Evolutionary conservation across 2,888 invertebrate genomes (phyloP), one percentile per base, ranked within the genome.

Genomic region (Troides oblongomaculatus): DNA sequence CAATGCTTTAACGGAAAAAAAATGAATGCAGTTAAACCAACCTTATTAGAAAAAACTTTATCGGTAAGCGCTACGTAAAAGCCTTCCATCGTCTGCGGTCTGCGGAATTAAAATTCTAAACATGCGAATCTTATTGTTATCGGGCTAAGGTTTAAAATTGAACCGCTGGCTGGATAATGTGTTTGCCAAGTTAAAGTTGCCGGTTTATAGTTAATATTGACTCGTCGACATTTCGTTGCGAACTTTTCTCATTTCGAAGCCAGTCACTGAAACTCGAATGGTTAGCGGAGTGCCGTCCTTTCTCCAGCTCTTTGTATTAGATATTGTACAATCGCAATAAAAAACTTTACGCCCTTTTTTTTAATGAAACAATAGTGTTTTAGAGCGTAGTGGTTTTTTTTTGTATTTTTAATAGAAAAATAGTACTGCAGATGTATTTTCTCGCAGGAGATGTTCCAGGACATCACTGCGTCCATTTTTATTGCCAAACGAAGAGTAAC

Each of bases 181-280:
- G 72, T 39, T 36, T 71, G 71, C 69, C 76, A 62, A 74, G 70
- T 74, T 78, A 84, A 81, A 68, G 75, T 80, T 75, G 86, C 74
- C 74, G 77, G 80, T 84, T 85, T 85, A 87, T 87, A 88, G 88
- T 88, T 88, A 88, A 89, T 90, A 90, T 91, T 90, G 91, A 90
- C 91, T 90, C 89, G 88, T 86, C 87, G 87, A 86, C 88, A 85
- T 87, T 89, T 87, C 85, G 87, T 86, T 86, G 81, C 76, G 83
- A 92, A 92, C 92, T 92, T 92, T 92, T 90, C 92, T 92, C 92
- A 92, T 92, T 91, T 90, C 79, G 86, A 83, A 87, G 82, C 83
- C 84, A 87, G 84, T 81, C 80, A 80, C 83, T 81, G 79, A 74
- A 78, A 82, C 78, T 76, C 74, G 77, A 77, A 78, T 74, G 74